These are phyloP conservation scores for Dryomyza anilis DNA, from an alignment of 2,888 invertebrate species.

Conservation along the genomic window DNA sequence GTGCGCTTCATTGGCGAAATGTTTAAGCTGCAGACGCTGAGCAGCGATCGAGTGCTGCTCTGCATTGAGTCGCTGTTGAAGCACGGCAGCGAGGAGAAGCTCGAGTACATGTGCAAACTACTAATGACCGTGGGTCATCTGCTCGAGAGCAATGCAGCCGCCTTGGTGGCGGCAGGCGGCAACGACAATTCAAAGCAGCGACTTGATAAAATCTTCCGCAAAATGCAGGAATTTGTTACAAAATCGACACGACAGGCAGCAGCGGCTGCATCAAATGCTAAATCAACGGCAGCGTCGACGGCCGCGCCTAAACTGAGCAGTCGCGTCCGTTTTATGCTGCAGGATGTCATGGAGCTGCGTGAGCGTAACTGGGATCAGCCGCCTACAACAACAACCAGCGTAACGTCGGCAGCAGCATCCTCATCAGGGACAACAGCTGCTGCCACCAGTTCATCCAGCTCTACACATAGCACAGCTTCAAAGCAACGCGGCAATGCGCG, in stretches of 20 bases:
- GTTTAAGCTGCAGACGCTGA: slow-evolving; percentile 51
- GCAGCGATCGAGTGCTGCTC: slow-evolving; percentile 48
- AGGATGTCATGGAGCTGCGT: slow-evolving; percentile 54
- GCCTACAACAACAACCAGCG: neutral
- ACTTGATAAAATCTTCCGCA: slow-evolving; percentile 50
- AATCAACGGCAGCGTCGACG: slow-evolving; percentile 33
- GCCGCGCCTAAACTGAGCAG: slow-evolving; percentile 50
- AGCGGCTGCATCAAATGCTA: slow-evolving; percentile 31
- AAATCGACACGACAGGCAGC: slow-evolving; percentile 34
- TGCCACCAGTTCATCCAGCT: slow-evolving; percentile 17
- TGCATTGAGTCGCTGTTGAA: slow-evolving; percentile 52
- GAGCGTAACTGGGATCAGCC: slow-evolving; percentile 53
- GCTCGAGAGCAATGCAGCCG: slow-evolving; percentile 42
- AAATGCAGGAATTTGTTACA: slow-evolving; percentile 47
- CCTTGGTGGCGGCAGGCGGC: slow-evolving; percentile 37
- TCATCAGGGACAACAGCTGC: no score
- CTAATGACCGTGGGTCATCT: slow-evolving; percentile 54
- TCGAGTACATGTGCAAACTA: slow-evolving; percentile 58
- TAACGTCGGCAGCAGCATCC: slow-evolving; percentile 17
- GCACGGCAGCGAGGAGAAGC: slow-evolving; percentile 54
- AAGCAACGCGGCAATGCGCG: neutral
- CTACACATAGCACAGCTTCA: slow-evolving; percentile 19
- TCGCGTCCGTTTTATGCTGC: slow-evolving; percentile 58
- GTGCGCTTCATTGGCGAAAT: slow-evolving; percentile 58
- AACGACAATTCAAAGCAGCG: slow-evolving; percentile 38